Evolutionary conservation across 2,888 invertebrate genomes (phyloP).

Genomic region (Dynastes grantii): DNA sequence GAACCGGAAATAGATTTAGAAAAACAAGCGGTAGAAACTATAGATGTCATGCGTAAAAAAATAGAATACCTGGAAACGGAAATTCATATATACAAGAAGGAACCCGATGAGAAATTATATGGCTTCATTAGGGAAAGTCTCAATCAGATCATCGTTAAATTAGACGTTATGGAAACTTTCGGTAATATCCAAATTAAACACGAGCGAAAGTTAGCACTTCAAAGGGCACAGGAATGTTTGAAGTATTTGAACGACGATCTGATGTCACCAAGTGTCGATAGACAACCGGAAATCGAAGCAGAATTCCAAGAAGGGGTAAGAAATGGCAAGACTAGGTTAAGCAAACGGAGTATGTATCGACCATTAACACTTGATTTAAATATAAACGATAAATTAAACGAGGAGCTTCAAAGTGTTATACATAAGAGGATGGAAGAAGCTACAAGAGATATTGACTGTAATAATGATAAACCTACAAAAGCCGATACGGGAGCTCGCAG

Average conservation of each 20-base stretch:
- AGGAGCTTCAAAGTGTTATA: slow-evolving; percentile 46
- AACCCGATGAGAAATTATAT: slow-evolving; percentile 43
- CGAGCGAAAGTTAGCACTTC: slow-evolving; percentile 49
- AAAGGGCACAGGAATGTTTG: slow-evolving; percentile 51
- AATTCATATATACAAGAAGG: slow-evolving; percentile 47
- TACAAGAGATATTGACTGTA: slow-evolving; percentile 38
- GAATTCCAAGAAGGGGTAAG: slow-evolving; percentile 23
- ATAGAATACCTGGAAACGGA: slow-evolving; percentile 49
- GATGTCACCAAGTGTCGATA: not conserved
- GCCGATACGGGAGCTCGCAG: not conserved
- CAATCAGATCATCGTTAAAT: slow-evolving; percentile 44
- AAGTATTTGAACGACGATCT: slow-evolving; percentile 44
- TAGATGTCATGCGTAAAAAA: slow-evolving; percentile 48
- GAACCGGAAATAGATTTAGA: slow-evolving; percentile 26
- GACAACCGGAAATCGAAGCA: slow-evolving; percentile 19
- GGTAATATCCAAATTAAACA: slow-evolving; percentile 50
- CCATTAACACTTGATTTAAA: slow-evolving; percentile 51
- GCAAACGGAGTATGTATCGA: slow-evolving; percentile 25
- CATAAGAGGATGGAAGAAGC: slow-evolving; percentile 52
- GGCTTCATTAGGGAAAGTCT: slow-evolving; percentile 42
- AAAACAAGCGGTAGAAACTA: slow-evolving; percentile 38
- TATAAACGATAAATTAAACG: slow-evolving; percentile 49
- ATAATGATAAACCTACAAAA: slow-evolving; percentile 14
- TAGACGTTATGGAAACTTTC: slow-evolving; percentile 50
- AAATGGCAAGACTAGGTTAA: slow-evolving; percentile 20